Percentiles rank a stretch among this genome's conserved stretches.
Evolutionary conservation across 1,140 invertebrate genomes (phyloP).

Genomic region (Meloidogyne hapla): DNA sequence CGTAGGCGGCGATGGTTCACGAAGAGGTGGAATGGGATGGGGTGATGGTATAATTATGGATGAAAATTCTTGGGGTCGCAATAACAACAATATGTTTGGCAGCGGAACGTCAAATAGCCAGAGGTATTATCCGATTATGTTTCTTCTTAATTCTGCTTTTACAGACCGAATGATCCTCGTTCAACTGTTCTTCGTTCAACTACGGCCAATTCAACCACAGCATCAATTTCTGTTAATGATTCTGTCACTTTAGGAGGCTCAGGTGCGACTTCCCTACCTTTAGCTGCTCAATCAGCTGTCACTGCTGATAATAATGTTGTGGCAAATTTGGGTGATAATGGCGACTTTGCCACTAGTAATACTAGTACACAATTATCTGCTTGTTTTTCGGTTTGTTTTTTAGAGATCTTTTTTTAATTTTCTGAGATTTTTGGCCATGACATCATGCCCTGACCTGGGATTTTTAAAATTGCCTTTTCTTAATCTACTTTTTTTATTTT

Average conservation of each 20-base stretch:
- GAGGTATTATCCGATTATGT: not conserved
- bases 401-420: conserved; percentile 27
- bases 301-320: conserved; percentile 29
- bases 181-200: not conserved
- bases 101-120: not conserved
- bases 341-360: conserved; percentile 22
- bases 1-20: not conserved
- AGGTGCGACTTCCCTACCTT: not conserved
- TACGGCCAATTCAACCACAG: not conserved
- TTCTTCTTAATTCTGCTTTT: not conserved
- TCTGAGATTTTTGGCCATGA: too few relatives aligned
- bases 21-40: not conserved
- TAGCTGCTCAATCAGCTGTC: not conserved
- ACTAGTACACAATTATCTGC: conserved; percentile 16
- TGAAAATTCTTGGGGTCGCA: not conserved
- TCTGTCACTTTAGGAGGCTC: not conserved
- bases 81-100: not conserved
- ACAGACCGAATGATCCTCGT: not conserved
- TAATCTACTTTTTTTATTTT: conserved; percentile 42
- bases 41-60: not conserved
- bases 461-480: too few relatives aligned
- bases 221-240: not conserved
- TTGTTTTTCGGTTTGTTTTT: conserved; percentile 16
- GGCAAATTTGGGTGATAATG: not conserved
- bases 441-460: too few relatives aligned